Percentiles rank a stretch among this genome's conserved stretches.
phyloP scores from a whole-genome alignment of 2,888 invertebrate genomes.

The Ormyrus nitidulus region DNA sequence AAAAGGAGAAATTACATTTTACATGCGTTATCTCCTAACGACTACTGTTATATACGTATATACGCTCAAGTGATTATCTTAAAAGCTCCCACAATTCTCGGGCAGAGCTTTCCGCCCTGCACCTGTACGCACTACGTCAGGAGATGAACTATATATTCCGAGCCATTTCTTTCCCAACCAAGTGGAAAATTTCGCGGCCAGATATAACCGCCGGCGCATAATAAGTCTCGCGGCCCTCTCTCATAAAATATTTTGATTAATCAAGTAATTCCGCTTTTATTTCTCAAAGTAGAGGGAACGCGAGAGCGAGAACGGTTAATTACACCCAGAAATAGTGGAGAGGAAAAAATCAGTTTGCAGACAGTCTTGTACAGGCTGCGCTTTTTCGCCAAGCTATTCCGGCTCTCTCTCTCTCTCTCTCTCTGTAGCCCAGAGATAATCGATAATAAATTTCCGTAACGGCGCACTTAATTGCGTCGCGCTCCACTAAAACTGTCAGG shows the following conservation, averaged over 20 bases:
- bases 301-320: constrained; percentile 10
- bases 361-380: neutral
- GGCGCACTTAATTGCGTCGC: constrained; percentile 35
- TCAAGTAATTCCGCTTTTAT: neutral
- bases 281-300: neutral
- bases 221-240: too few species aligned
- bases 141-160: constrained; percentile 6
- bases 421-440: constrained; percentile 24
- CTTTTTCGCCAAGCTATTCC: constrained; percentile 26
- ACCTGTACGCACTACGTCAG: constrained; percentile 26
- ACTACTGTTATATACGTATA: constrained; percentile 6
- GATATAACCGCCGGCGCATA: too few species aligned
- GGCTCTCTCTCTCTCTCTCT: neutral
- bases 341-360: constrained; percentile 16
- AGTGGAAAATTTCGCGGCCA: neutral
- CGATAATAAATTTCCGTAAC: constrained; percentile 51
- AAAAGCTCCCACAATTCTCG: constrained; percentile 36
- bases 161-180: neutral
- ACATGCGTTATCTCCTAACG: neutral
- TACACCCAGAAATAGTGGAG: neutral
- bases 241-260: too few species aligned
- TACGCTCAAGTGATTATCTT: constrained; percentile 37
- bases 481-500: constrained; percentile 5
- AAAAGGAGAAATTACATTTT: constrained; percentile 2
- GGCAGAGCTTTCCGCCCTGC: constrained; percentile 7